These are phyloP conservation scores for Holothuria glaberrima DNA, from an alignment of 35 echinoderm and acorn worm species.

Conservation along the genomic window DNA sequence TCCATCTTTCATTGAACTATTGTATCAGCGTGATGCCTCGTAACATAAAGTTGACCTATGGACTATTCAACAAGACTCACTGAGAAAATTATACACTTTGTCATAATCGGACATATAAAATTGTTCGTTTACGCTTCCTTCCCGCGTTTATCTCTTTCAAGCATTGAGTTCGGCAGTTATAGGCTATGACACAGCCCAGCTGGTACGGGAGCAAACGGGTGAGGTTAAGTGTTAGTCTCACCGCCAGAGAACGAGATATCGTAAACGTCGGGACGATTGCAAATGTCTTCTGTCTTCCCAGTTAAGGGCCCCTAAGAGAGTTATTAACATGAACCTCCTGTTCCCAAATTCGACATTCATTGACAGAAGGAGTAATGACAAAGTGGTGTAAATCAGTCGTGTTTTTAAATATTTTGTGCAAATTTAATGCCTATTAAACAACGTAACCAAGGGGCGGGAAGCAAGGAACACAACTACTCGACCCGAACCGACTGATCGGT, in stretches of 20 bases:
- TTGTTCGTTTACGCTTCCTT: background rate
- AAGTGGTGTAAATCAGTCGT: conserved; percentile 28
- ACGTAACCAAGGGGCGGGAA: too few relatives aligned
- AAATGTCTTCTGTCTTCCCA: conserved; percentile 37
- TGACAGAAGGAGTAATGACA: conserved; percentile 25
- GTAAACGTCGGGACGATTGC: conserved; percentile 33
- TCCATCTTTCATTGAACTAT: too few relatives aligned
- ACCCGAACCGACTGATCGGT: too few relatives aligned
- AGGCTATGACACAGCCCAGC: too few relatives aligned
- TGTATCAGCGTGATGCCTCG: background rate
- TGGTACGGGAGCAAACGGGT: too few relatives aligned
- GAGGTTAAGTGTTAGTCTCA: background rate
- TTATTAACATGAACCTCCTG: conserved; percentile 43
- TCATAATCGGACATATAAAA: background rate
- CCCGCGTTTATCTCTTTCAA: background rate
- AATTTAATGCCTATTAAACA: background rate
- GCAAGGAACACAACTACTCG: too few relatives aligned
- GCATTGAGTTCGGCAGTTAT: too few relatives aligned
- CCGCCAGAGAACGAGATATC: conserved; percentile 12
- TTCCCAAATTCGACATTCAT: background rate
- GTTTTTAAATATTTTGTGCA: conserved; percentile 42
- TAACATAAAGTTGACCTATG: background rate
- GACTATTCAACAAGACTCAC: too few relatives aligned
- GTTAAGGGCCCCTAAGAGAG: conserved; percentile 32
- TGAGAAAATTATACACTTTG: background rate